A percentile compares a stretch with the other conserved stretches of the same genome.
Evolutionary conservation across 2,888 invertebrate species (phyloP).

Genomic region (Temnothorax unifasciatus): DNA sequence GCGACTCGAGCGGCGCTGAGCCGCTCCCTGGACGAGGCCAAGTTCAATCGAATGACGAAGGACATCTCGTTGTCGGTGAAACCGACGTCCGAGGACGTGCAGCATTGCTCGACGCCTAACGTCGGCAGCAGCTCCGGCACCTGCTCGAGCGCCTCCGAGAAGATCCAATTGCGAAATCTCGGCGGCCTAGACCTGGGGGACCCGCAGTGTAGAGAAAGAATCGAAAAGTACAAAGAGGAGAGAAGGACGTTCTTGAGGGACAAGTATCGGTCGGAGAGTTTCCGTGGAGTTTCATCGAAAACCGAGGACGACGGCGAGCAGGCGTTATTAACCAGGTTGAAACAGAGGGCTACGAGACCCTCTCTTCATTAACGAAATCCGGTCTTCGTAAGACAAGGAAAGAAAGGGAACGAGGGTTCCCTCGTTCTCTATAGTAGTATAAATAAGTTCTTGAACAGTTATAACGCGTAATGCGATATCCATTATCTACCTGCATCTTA

Average conservation of each 20-base stretch:
- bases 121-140: constrained; percentile 78
- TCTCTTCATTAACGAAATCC: constrained; percentile 81
- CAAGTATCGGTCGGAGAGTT: constrained; percentile 94
- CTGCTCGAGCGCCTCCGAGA: constrained; percentile 75
- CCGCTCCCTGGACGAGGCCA: constrained; percentile 84
- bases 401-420: not conserved
- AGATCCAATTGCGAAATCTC: constrained; percentile 79
- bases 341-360: constrained; percentile 86
- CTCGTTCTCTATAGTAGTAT: constrained; percentile 23
- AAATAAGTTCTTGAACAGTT: constrained; percentile 37
- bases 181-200: constrained; percentile 84
- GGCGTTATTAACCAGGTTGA: constrained; percentile 85
- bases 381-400: not conserved
- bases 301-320: constrained; percentile 84
- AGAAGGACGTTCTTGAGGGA: constrained; percentile 94
- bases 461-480: constrained; percentile 20
- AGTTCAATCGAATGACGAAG: constrained; percentile 84
- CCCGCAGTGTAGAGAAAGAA: constrained; percentile 90
- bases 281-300: constrained; percentile 87
- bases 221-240: constrained; percentile 96
- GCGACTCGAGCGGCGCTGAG: constrained; percentile 83
- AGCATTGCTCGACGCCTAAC: constrained; percentile 84
- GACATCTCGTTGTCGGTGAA: constrained; percentile 83
- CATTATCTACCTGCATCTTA: constrained; percentile 21
- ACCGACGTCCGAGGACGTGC: constrained; percentile 79